These are phyloP conservation scores for Callaeas wilsoni DNA, from an alignment of 2,113 vertebrate genomes.

Conservation along the genomic window DNA sequence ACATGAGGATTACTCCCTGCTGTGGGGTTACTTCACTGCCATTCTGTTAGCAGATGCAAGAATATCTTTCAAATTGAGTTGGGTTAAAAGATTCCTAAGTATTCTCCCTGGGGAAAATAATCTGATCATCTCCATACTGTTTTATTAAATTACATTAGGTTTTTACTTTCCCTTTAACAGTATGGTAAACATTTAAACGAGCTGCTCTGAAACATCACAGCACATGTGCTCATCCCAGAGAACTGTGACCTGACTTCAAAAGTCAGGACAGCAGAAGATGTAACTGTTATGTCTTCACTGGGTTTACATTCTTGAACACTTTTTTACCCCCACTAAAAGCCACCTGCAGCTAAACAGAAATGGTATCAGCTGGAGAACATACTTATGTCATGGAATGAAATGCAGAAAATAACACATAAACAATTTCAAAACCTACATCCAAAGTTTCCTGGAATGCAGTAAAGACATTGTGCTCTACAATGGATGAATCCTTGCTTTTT, in stretches of 20 bases:
- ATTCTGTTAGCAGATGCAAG: neutral
- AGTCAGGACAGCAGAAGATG: neutral
- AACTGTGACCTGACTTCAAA: neutral
- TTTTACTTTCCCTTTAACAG: neutral
- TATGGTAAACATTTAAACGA: neutral
- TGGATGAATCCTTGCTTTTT: neutral
- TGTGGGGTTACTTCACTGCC: neutral
- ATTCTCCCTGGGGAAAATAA: neutral
- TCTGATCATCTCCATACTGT: neutral
- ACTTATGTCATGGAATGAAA: constrained; percentile 29
- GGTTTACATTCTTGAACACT: constrained; percentile 9
- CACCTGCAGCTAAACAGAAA: constrained; percentile 49
- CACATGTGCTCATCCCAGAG: neutral
- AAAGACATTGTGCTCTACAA: neutral
- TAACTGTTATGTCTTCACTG: neutral
- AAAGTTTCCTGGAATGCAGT: constrained; percentile 4
- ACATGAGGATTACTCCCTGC: neutral
- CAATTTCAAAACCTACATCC: constrained; percentile 3
- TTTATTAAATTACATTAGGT: neutral
- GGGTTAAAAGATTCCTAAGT: neutral
- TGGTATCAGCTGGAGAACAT: constrained; percentile 33
- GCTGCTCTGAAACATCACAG: neutral
- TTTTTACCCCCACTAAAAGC: neutral
- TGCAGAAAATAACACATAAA: constrained; percentile 31
- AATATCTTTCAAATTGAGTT: neutral